A percentile compares a stretch with the other conserved stretches of the same genome.
These are phyloP conservation scores for Pogonognathellus flavescens DNA, from an alignment of 1,140 invertebrate species.

Conservation along the genomic window DNA sequence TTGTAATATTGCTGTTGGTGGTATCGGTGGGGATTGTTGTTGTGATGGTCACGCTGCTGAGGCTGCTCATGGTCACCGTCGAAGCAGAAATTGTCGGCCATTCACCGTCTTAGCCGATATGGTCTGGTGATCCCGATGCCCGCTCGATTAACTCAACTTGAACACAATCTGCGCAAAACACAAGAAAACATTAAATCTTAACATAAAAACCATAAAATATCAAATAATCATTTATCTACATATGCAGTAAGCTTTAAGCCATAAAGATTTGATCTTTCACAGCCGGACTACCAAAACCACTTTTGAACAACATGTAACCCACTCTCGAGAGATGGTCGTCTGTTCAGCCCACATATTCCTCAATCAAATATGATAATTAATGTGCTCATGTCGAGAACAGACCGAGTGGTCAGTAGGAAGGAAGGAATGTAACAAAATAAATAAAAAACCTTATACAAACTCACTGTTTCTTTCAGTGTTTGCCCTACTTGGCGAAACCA, in stretches of 20 bases:
- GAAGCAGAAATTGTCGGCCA: slow-evolving; percentile 61
- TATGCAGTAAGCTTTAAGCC: too few species aligned
- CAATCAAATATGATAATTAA: slow-evolving; percentile 31
- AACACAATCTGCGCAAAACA: slow-evolving; percentile 25
- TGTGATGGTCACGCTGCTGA: slow-evolving; percentile 57
- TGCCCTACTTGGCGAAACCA: too few species aligned
- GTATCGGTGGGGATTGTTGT: slow-evolving; percentile 23
- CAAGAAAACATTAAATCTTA: neutral
- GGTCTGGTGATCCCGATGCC: slow-evolving; percentile 18
- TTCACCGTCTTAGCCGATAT: slow-evolving; percentile 55
- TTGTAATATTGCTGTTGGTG: slow-evolving; percentile 41
- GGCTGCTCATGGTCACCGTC: slow-evolving; percentile 57
- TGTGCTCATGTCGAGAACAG: neutral
- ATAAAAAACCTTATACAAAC: too few species aligned
- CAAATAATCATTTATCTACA: neutral
- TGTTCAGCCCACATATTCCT: neutral
- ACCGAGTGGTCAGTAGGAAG: too few species aligned
- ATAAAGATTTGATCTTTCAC: too few species aligned
- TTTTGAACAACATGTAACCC: too few species aligned
- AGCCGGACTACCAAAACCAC: too few species aligned
- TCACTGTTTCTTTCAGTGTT: too few species aligned
- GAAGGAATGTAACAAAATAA: too few species aligned
- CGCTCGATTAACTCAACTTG: slow-evolving; percentile 13
- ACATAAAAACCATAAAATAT: neutral
- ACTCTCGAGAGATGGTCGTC: too few species aligned